A percentile compares a stretch with the other conserved stretches of the same genome.
Conservation (phyloP, 23 tunicate genomes). For the Botrylloides violaceus region DNA sequence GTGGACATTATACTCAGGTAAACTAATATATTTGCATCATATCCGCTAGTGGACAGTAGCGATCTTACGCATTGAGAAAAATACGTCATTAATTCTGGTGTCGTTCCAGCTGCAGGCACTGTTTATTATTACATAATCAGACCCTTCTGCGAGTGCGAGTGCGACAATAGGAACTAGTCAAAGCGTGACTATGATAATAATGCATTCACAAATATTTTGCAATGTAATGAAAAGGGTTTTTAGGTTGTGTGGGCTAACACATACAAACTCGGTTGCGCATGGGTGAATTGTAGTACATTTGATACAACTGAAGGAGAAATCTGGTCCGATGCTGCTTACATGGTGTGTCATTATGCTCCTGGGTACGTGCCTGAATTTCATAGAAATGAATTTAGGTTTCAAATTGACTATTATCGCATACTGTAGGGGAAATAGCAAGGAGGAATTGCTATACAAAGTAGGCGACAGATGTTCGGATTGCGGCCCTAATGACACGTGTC, state of each 20-base stretch:
- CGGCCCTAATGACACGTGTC: slow-evolving; percentile 55
- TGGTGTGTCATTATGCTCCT: slow-evolving; percentile 94
- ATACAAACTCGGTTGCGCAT: slow-evolving; percentile 85
- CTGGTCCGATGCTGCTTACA: slow-evolving; percentile 44
- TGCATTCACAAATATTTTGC: no score
- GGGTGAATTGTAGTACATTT: slow-evolving; percentile 46
- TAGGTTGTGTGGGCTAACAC: slow-evolving; percentile 82
- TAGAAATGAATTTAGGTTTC: background rate
- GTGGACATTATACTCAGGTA: slow-evolving; percentile 97
- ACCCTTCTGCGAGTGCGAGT: no score
- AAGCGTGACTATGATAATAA: no score
- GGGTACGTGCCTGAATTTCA: slow-evolving; percentile 27
- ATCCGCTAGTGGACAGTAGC: no score
- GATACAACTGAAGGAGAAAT: slow-evolving; percentile 14
- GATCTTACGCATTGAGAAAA: no score
- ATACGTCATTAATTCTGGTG: no score
- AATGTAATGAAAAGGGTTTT: background rate
- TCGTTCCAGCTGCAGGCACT: no score
- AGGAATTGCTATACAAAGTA: slow-evolving; percentile 38
- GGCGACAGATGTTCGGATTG: slow-evolving; percentile 75
- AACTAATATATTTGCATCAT: no score
- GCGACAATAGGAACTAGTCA: no score
- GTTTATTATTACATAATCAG: no score
- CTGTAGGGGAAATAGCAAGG: slow-evolving; percentile 58
- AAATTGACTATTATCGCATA: background rate